phyloP scores from a whole-genome alignment of 2,888 invertebrate species.

The Gymnocheta viridis region DNA sequence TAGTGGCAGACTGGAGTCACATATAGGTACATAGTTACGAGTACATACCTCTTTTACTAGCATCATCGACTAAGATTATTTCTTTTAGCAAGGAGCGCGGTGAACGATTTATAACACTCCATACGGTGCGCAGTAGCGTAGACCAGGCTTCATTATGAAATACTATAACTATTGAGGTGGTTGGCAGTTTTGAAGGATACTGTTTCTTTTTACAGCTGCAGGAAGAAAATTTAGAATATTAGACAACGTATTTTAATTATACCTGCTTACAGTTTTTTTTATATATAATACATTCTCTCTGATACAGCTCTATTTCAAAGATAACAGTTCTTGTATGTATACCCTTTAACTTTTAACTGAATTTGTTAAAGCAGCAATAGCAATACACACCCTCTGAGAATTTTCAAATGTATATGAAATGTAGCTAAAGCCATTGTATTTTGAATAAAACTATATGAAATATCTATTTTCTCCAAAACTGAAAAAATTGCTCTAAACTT shows the following conservation, averaged over 20 bases:
- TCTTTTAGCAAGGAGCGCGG: conserved; percentile 94
- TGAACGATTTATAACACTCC: conserved; percentile 98
- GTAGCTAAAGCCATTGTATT: too few relatives aligned
- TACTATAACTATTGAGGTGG: conserved; percentile 98
- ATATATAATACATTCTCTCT: too few relatives aligned
- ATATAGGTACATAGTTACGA: not conserved
- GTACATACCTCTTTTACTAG: conserved; percentile 93
- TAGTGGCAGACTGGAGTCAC: conserved; percentile 61
- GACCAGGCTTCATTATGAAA: conserved; percentile 99
- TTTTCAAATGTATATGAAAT: too few relatives aligned
- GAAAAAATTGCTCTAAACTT: too few relatives aligned
- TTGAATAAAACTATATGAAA: too few relatives aligned
- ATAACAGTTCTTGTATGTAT: too few relatives aligned
- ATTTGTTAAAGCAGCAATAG: too few relatives aligned
- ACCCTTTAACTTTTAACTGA: too few relatives aligned
- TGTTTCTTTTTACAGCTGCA: conserved; percentile 90
- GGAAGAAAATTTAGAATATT: not conserved
- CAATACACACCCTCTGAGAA: too few relatives aligned
- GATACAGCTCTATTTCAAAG: too few relatives aligned
- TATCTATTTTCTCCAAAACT: too few relatives aligned
- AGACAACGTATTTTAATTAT: not conserved
- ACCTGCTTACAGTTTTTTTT: too few relatives aligned
- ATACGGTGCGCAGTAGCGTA: conserved; percentile 96
- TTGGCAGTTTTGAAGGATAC: conserved; percentile 91
- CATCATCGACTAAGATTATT: conserved; percentile 98